Percentiles rank a stretch among this genome's conserved stretches.
phyloP scores from a whole-genome alignment of 2,888 invertebrate species.

The Mellilla xanthometata region DNA sequence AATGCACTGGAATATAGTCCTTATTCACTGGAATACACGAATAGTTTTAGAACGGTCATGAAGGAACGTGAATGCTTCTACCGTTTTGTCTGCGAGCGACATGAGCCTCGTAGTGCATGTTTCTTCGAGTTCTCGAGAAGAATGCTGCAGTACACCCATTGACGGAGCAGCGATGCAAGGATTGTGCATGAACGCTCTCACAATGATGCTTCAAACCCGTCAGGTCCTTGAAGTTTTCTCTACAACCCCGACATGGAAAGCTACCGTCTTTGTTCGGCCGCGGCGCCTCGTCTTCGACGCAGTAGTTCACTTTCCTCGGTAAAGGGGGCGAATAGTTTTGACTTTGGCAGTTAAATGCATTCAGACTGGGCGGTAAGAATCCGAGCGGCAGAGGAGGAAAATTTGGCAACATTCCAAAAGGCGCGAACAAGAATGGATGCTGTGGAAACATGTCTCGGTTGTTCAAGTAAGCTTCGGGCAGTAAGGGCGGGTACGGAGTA shows the following conservation, averaged over 20 bases:
- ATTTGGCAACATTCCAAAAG: conserved; percentile 75
- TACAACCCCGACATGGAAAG: conserved; percentile 87
- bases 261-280: conserved; percentile 85
- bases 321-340: conserved; percentile 63
- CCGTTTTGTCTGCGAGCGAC: conserved; percentile 67
- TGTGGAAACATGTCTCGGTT: conserved; percentile 70
- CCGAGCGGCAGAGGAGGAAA: conserved; percentile 73
- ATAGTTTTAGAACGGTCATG: conserved; percentile 55
- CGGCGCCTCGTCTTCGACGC: conserved; percentile 86
- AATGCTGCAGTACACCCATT: conserved; percentile 90
- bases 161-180: conserved; percentile 89
- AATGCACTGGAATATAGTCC: conserved; percentile 51
- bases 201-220: conserved; percentile 87
- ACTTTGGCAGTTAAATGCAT: conserved; percentile 64
- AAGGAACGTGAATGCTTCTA: conserved; percentile 49
- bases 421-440: conserved; percentile 73
- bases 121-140: conserved; percentile 89
- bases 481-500: conserved; percentile 59
- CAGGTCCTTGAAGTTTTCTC: conserved; percentile 84
- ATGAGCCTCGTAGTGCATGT: conserved; percentile 88
- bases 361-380: conserved; percentile 68
- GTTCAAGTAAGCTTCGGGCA: conserved; percentile 66
- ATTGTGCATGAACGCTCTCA: conserved; percentile 85
- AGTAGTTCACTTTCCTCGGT: conserved; percentile 78
- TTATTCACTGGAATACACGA: conserved; percentile 15